Evolutionary conservation across 2,797 vertebrate species (phyloP), one percentile per base, ranked within the genome.

Genomic region (Takifugu rubripes): DNA sequence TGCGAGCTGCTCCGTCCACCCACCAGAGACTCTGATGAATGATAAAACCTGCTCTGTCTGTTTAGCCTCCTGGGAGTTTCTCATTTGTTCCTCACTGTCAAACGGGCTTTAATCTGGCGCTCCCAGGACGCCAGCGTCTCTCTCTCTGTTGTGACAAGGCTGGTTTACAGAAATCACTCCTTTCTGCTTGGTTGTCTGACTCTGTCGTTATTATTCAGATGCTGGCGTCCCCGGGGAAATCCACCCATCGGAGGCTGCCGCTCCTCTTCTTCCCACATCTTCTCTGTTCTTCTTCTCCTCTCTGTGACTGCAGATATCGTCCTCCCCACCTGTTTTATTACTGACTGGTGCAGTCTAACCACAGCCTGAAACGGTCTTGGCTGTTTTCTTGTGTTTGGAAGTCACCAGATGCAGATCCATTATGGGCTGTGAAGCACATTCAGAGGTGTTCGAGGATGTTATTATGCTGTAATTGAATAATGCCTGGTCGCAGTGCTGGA

Each of bases 141-240:
- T 58, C 52, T 70, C 58, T 74, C 25, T 78, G 58, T 59, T 74
- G 70, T 81, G 63, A 65, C 71, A 77, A 62, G 55, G 50, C 42
- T 62, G 56, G 45, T 79, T 73, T 66, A 74, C 48, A 63, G 52
- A 76, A 74, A 64, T 56, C 57, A 60, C 66, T 70, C 70, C 62
- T 67, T 61, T 69, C 44, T n/a, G 52, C 72, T 77, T 68, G 56
- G 16, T 64, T 85, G 81, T 73, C 75, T 74, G 59, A 17, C 56
- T 61, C 45, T 54, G 74, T 61, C 61, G 70, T 84, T 83, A 72
- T 75, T 78, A 78, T 78, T 81, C 79, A 70, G 70, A 72, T 82
- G 74, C 66, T 66, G 61, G 51, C 17, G 59, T 75, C 72, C 61
- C 68, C 16, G 54, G 79, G 74, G 78, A 75, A 80, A 76, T 74